These are phyloP conservation scores for Dicrostonyx torquatus DNA, from an alignment of 2,797 vertebrate genomes.

Conservation along the genomic window DNA sequence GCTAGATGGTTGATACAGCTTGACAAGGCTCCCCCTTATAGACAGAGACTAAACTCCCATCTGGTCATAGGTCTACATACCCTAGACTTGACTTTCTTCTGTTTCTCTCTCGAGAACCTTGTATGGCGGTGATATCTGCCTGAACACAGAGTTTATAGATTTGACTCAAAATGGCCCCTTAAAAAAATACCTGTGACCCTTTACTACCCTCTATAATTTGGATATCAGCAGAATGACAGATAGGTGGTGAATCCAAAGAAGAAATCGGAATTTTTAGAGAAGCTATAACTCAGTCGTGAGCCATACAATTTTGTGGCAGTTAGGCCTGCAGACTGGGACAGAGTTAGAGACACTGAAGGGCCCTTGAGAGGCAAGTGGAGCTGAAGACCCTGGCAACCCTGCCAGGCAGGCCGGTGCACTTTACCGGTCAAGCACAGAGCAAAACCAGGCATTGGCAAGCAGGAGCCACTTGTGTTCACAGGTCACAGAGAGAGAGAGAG, in stretches of 20 bases:
- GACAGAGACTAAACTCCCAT: not conserved
- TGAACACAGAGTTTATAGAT: not conserved
- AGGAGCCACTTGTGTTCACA: not conserved
- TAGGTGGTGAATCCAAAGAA: not conserved
- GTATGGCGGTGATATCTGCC: not conserved
- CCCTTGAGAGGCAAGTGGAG: not conserved
- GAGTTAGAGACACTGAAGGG: not conserved
- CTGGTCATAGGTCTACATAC: not conserved
- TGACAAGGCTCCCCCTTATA: not conserved
- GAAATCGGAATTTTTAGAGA: constrained; percentile 30
- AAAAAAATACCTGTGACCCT: not conserved
- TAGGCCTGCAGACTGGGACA: not conserved
- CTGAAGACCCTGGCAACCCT: rapidly evolving
- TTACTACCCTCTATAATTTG: not conserved
- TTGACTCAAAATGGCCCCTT: constrained; percentile 11
- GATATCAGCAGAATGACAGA: constrained; percentile 15
- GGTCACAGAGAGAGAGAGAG: not conserved
- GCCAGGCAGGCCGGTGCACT: not conserved
- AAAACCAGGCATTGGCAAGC: not conserved
- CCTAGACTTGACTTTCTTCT: not conserved
- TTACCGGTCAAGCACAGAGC: not conserved
- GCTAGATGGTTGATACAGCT: rapidly evolving
- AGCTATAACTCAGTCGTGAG: constrained; percentile 12
- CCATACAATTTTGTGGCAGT: not conserved
- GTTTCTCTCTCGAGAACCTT: not conserved